Evolutionary conservation across 2,888 invertebrate species (phyloP), one percentile per base, ranked within the genome.

Genomic region (Cheilosia variabilis): DNA sequence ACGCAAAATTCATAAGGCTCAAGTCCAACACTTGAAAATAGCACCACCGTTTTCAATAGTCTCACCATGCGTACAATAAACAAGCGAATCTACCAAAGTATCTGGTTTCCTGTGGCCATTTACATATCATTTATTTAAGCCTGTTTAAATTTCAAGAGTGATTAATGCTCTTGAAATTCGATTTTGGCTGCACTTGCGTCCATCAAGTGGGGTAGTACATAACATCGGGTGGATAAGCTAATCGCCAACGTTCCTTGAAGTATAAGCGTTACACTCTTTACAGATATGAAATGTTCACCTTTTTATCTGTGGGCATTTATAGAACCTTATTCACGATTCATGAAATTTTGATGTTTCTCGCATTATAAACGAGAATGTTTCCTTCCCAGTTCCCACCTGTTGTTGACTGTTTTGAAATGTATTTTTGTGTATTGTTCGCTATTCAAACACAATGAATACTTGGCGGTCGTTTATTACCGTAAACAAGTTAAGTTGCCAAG

Each of bases 401-500:
- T 77, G 77, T 68, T 31, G 19, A 19, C 17, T 60, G 37, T 47
- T 71, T n/a, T 47, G 22, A 24, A 15, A 15, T 31, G 9, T 66
- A 27, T 47, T 31, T 65, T 45, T 52, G 22, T 27, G 53, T 17
- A 31, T 62, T 50, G 22, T 27, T 75, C 57, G 6, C 31, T 31
- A 58, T 31, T 43, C n/a, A 19, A 43, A 41, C 22, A 31, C 50
- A 17, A 15, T 58, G 52, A 60, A 43, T 27, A 31, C 27, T 43
- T 5, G 43, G 22, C 58, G 52, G 66, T 60, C 37, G 58, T 76
- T 68, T 34, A 31, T 52, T 10, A 19, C 53, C 31, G 68, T 60
- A 76, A 76, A 76, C 76, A 66, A 66, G 22, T 34, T n/a, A 24
- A 68, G 53, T 60, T 77, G 62, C 77, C 77, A 62, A 62, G 68